Evolutionary conservation across 2,113 vertebrate species (phyloP).

Genomic region (Dolichallabes microphthalmus): DNA sequence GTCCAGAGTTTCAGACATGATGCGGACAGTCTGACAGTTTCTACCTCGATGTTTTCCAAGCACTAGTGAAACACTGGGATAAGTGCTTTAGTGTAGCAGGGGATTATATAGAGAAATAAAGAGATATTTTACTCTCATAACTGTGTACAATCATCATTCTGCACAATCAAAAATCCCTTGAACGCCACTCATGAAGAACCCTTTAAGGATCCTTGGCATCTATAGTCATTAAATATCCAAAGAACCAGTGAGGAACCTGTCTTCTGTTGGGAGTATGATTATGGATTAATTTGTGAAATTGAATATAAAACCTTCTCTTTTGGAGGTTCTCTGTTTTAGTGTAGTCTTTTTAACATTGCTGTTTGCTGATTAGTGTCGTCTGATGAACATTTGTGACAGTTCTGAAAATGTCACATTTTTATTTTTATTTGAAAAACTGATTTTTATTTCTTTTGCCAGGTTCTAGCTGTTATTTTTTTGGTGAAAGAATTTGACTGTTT

Average conservation of each 20-base stretch:
- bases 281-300: not conserved
- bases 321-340: not conserved
- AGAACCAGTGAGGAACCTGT: not conserved
- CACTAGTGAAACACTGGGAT: too few relatives aligned
- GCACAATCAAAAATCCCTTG: too few relatives aligned
- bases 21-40: too few relatives aligned
- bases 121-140: too few relatives aligned
- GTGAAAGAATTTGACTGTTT: not conserved
- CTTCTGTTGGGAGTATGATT: not conserved
- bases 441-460: not conserved
- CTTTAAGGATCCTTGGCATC: not conserved
- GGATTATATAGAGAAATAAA: too few relatives aligned
- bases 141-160: too few relatives aligned
- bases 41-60: too few relatives aligned
- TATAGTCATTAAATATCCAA: not conserved
- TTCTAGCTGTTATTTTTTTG: not conserved
- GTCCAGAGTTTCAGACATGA: too few relatives aligned
- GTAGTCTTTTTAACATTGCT: not conserved
- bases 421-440: not conserved
- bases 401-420: not conserved
- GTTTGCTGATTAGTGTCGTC: not conserved
- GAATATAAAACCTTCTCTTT: not conserved
- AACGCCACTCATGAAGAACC: not conserved
- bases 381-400: not conserved
- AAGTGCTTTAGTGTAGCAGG: too few relatives aligned